phyloP scores from a whole-genome alignment of 2,797 vertebrate genomes.

The Eulemur rubriventer region DNA sequence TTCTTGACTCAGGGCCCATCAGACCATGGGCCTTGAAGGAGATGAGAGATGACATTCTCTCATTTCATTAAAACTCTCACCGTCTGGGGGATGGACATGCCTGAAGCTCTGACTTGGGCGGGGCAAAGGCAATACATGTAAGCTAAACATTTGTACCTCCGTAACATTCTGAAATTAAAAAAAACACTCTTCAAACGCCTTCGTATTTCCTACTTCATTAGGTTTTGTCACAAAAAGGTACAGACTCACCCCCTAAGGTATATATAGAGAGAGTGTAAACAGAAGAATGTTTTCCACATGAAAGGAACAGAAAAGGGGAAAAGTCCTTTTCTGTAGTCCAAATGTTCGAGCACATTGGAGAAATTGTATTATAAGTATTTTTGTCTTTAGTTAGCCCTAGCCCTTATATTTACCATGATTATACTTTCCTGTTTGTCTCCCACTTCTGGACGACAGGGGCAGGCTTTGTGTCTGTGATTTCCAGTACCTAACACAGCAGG shows the following conservation, averaged over 20 bases:
- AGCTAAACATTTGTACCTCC: too few species aligned
- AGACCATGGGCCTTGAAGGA: not conserved
- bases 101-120: too few species aligned
- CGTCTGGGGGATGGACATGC: too few species aligned
- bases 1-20: not conserved
- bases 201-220: not conserved
- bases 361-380: not conserved
- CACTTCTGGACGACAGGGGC: not conserved
- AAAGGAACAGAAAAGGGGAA: not conserved
- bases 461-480: not conserved
- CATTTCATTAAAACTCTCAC: not conserved
- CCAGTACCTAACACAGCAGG: not conserved
- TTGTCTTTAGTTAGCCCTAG: not conserved
- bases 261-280: not conserved
- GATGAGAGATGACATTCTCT: not conserved
- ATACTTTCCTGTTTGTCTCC: not conserved
- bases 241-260: not conserved
- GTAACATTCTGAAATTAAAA: too few species aligned
- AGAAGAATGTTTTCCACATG: not conserved
- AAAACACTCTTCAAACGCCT: not conserved
- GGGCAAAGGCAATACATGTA: too few species aligned
- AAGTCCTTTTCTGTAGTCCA: not conserved
- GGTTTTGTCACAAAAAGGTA: not conserved
- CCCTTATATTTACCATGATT: not conserved
- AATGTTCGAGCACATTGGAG: not conserved